Base-by-base conservation (phyloP, 2,888 invertebrate species). In the Dasysyrphus tricinctus region DNA sequence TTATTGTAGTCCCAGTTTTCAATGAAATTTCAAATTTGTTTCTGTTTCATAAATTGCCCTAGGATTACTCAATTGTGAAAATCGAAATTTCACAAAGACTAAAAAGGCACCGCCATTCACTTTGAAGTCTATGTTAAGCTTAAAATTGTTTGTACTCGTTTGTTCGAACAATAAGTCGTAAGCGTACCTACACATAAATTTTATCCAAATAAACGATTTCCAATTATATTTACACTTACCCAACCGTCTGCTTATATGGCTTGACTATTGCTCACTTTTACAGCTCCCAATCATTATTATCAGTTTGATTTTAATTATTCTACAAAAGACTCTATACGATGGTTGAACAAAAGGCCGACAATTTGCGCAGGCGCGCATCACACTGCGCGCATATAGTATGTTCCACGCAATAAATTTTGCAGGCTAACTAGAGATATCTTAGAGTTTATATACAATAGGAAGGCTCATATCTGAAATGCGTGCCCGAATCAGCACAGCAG, bases 381-480 rank as follows among this genome's bases (percentile, higher is more conserved):
- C 72, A 51, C 51, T 39, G 42, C 32, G 32, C 32, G 16, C 16
- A 78, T 69, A n/a, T n/a, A n/a, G n/a, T n/a, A 54, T 75, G 81
- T 86, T 86, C 85, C 81, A 82, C 81, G 82, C 65, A 86, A 86
- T 86, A 86, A 86, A 86, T 81, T 86, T 86, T 78, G 65, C 78
- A 77, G 78, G 74, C 57, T 81, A 81, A 81, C 63, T 44, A 51
- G 24, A 11, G 54, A 56, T 47, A 37, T 29, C 44, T 19, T 19
- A 47, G 78, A 78, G 3, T 56, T 1, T 44, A 16, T 19, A 54
- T 14, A 42, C 0, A 16, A 3, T 47, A 49, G 47, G 37, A 7
- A 37, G 12, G 39, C 5, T 4, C 12, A 39, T 12, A 24, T 24
- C 12, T 19, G 49, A 63, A 74, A 78, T 86, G 81, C 82, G 78